Evolutionary conservation across 2,888 invertebrate genomes (phyloP), one percentile per base, ranked within the genome.

Genomic region (Anoncus sp.): DNA sequence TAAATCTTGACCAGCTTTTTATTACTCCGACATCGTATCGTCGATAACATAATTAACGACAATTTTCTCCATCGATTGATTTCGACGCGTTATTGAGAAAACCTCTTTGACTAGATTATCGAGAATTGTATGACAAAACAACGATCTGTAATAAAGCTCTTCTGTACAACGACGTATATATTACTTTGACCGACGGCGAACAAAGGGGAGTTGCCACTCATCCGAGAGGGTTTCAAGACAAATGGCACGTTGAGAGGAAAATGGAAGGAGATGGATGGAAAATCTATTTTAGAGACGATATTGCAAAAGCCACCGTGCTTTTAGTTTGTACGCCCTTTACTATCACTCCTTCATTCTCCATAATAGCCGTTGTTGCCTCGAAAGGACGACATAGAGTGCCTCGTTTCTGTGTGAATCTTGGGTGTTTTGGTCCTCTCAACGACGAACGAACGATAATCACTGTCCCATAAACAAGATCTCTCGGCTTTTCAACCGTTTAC

Each of bases 381-480:
- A 69, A 73, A 69, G 45, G 45, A 53, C 31, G 60, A 77, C 38
- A 22, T 22, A 22, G 63, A 63, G 57, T 67, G 69, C 47, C 60
- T 53, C 43, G 27, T 60, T 59, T 35, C 40, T 57, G 49, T 59
- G 57, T 70, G 63, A 75, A 70, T 59, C 63, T 70, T 65, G 55
- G 38, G 38, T 40, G 57, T 35, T n/a, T 49, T 57, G 69, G 53
- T 55, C 63, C 75, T 75, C 69, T 75, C 69, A 75, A 47, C 63
- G 57, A 47, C 45, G 55, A 51, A 27, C 66, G 53, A 35, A 62
- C 73, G 73, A 63, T 77, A 73, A 77, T 69, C 77, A 67, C 73
- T 53, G 57, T 63, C 73, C 69, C 77, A 73, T 77, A 77, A 77
- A 77, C 69, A 77, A 77, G 77, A 59, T 73, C 63, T 70, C 63